phyloP scores from a whole-genome alignment of 2,797 vertebrate genomes.

The Pelodytes ibericus region DNA sequence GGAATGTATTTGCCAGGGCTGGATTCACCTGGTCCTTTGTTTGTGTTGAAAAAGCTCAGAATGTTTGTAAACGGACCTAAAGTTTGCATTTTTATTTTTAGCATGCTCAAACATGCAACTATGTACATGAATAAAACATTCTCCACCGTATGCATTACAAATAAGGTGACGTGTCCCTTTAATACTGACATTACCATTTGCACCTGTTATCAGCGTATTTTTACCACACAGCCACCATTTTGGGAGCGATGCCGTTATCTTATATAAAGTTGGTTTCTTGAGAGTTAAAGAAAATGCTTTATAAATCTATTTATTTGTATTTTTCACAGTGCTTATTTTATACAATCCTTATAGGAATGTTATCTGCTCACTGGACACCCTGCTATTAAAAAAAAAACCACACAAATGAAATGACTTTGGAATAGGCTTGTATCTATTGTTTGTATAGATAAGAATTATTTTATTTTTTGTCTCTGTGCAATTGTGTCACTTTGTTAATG shows the following conservation, averaged over 20 bases:
- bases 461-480: conserved; percentile 29
- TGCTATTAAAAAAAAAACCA: background rate
- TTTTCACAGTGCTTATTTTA: too few relatives aligned
- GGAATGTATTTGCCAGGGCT: too few relatives aligned
- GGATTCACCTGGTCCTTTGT: too few relatives aligned
- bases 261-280: background rate
- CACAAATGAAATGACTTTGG: background rate
- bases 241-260: background rate
- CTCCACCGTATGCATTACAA: too few relatives aligned
- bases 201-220: too few relatives aligned
- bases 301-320: background rate
- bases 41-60: too few relatives aligned
- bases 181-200: too few relatives aligned
- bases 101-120: too few relatives aligned
- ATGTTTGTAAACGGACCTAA: too few relatives aligned
- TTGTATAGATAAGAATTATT: conserved; percentile 15
- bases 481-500: conserved; percentile 36
- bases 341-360: background rate
- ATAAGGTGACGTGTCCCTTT: too few relatives aligned
- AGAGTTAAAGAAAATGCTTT: background rate
- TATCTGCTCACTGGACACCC: background rate
- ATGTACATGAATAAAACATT: too few relatives aligned
- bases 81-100: too few relatives aligned
- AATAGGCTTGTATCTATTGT: background rate
- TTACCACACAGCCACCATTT: background rate